Evolutionary conservation across 2,888 invertebrate species (phyloP).

Genomic region (Dexiosoma caninum): DNA sequence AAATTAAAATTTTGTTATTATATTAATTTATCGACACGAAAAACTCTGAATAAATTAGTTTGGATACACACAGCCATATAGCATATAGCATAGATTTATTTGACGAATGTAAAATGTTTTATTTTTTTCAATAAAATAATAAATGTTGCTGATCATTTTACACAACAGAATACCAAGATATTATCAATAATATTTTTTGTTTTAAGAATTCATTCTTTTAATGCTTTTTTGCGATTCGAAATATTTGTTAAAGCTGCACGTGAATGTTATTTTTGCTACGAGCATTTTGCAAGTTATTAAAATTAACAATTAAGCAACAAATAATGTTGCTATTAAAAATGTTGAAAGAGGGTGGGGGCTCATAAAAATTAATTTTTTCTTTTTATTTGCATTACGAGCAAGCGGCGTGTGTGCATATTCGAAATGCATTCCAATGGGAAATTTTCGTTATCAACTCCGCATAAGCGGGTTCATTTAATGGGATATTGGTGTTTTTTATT

Average conservation of each 20-base stretch:
- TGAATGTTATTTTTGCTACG: background rate
- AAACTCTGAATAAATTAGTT: no score
- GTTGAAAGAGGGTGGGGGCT: background rate
- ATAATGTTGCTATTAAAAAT: no score
- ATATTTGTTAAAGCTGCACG: background rate
- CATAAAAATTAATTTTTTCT: background rate
- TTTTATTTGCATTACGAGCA: background rate
- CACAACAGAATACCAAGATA: no score
- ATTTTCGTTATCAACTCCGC: slow-evolving; percentile 24
- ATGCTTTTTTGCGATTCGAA: background rate
- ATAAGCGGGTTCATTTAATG: slow-evolving; percentile 10
- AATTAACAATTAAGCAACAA: background rate
- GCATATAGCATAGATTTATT: no score
- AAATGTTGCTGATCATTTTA: no score
- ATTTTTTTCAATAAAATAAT: no score
- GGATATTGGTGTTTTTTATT: background rate
- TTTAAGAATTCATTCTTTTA: background rate
- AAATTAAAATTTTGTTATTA: no score
- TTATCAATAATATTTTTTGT: no score
- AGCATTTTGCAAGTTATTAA: background rate
- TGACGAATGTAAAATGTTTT: no score
- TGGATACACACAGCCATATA: no score
- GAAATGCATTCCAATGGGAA: slow-evolving; percentile 33
- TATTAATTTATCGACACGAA: no score
- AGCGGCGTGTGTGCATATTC: background rate